A percentile compares a stretch with the other conserved stretches of the same genome.
These are phyloP conservation scores for Cheiracanthium punctorium DNA, from an alignment of 2,888 invertebrate genomes.

Conservation along the genomic window DNA sequence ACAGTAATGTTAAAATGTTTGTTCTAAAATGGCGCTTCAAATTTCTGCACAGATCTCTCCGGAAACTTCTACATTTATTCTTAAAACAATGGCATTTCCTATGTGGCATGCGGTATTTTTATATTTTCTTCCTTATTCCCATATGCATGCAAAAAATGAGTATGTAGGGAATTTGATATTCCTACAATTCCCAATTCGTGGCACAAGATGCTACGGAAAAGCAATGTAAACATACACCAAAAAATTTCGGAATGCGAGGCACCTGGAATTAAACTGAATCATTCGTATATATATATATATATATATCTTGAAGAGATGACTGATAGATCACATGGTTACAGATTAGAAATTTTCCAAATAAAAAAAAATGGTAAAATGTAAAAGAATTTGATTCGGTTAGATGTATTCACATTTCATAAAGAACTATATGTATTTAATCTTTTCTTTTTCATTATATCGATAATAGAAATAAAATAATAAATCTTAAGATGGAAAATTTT, in stretches of 20 bases:
- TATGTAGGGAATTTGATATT: slow-evolving; percentile 37
- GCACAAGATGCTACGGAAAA: background rate
- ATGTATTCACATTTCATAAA: too few species aligned
- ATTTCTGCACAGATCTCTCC: background rate
- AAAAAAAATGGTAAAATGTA: background rate
- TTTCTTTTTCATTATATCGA: too few species aligned
- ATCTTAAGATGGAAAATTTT: too few species aligned
- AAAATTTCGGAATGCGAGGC: slow-evolving; percentile 10
- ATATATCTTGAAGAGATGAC: background rate
- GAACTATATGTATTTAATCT: too few species aligned
- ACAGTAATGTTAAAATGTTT: background rate
- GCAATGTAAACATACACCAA: slow-evolving; percentile 30
- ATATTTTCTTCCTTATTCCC: slow-evolving; percentile 35
- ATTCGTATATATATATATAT: background rate
- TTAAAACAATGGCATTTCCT: slow-evolving; percentile 52
- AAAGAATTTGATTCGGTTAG: too few species aligned
- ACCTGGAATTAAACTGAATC: slow-evolving; percentile 24
- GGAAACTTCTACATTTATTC: slow-evolving; percentile 16
- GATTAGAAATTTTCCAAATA: background rate
- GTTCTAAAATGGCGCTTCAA: background rate
- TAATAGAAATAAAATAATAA: too few species aligned
- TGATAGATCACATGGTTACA: background rate
- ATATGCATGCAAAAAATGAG: slow-evolving; percentile 25
- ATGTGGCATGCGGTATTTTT: slow-evolving; percentile 32
- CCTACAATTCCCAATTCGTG: slow-evolving; percentile 29